phyloP scores from a whole-genome alignment of 2,113 vertebrate species.

The Cheirogaleus medius region DNA sequence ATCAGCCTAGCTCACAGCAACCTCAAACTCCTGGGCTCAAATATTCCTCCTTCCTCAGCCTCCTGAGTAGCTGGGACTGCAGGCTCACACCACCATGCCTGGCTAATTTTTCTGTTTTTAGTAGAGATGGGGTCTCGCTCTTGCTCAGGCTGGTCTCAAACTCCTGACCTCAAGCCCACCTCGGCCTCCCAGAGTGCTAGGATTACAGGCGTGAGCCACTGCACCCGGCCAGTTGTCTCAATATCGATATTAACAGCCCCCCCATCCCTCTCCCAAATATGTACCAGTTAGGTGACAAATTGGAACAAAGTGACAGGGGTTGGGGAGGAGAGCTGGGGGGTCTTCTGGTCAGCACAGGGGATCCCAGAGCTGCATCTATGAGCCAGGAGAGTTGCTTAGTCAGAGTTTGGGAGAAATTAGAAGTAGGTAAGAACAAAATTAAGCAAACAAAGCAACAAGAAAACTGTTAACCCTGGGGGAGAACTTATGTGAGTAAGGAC shows the following conservation, averaged over 20 bases:
- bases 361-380: accelerated
- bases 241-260: accelerated
- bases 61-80: no score
- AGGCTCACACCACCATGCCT: no score
- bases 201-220: no score
- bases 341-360: not conserved
- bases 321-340: no score
- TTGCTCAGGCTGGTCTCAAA: no score
- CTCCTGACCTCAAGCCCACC: no score
- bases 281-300: not conserved
- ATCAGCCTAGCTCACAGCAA: no score
- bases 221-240: not conserved
- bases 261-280: not conserved
- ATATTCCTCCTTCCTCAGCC: no score
- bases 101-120: no score
- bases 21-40: no score
- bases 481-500: accelerated
- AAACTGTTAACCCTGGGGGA: accelerated
- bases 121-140: no score
- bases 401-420: not conserved
- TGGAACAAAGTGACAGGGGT: not conserved
- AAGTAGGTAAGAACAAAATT: accelerated
- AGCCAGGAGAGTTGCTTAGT: not conserved
- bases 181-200: no score
- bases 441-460: not conserved